Conservation (phyloP, 2,113 vertebrate genomes). For the Cyanoderma ruficeps region DNA sequence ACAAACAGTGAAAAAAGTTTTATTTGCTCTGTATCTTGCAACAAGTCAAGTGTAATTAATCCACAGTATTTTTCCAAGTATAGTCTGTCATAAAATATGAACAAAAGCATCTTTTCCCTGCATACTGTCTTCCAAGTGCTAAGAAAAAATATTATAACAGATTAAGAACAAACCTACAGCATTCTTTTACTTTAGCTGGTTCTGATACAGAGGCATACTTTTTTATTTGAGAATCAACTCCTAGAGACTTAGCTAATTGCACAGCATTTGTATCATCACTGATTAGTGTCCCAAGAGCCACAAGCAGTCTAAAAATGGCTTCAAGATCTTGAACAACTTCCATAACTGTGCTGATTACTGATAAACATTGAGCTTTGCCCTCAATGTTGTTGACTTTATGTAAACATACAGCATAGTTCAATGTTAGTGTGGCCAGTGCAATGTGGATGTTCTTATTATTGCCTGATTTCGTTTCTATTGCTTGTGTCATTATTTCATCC, state of each 20-base stretch:
- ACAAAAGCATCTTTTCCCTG: constrained; percentile 14
- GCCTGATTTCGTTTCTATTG: constrained; percentile 84
- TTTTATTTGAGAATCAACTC: constrained; percentile 91
- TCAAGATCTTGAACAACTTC: constrained; percentile 95
- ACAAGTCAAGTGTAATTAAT: constrained; percentile 54
- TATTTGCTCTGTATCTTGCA: constrained; percentile 51
- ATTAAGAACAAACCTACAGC: constrained; percentile 91
- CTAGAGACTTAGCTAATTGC: constrained; percentile 93
- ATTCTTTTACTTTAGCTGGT: constrained; percentile 92
- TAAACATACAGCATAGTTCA: constrained; percentile 93
- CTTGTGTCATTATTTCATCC: constrained; percentile 86
- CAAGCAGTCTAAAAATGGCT: constrained; percentile 93
- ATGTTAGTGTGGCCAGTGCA: constrained; percentile 90
- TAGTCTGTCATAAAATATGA: constrained; percentile 60
- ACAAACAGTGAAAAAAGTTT: constrained; percentile 67
- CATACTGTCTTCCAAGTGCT: not conserved
- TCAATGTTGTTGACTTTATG: constrained; percentile 87
- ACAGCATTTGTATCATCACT: constrained; percentile 86
- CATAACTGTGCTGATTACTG: constrained; percentile 90
- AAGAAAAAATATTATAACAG: constrained; percentile 76
- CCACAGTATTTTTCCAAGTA: constrained; percentile 62
- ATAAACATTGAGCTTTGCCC: constrained; percentile 95
- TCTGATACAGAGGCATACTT: constrained; percentile 90
- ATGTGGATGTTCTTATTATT: constrained; percentile 96
- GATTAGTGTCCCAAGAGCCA: constrained; percentile 94